Percentiles rank a stretch among this genome's conserved stretches.
These are phyloP conservation scores for Pyralis farinalis DNA, from an alignment of 2,888 invertebrate genomes.

Conservation along the genomic window DNA sequence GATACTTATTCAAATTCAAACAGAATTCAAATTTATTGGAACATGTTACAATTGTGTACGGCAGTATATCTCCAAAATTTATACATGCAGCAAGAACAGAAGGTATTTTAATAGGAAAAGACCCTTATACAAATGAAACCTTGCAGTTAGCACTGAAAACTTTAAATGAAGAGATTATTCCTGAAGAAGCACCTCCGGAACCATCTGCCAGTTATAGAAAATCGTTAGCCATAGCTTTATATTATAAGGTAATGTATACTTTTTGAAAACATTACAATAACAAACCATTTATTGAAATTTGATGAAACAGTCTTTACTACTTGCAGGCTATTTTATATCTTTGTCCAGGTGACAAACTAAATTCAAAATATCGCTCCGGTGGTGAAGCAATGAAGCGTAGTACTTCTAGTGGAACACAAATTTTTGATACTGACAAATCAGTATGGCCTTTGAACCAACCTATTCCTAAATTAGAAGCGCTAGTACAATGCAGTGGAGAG, in stretches of 20 bases:
- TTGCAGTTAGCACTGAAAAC: constrained; percentile 74
- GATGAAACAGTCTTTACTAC: too few species aligned
- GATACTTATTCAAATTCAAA: constrained; percentile 83
- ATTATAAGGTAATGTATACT: constrained; percentile 81
- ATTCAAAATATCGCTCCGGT: constrained; percentile 77
- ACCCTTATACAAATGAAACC: constrained; percentile 61
- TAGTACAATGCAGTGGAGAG: constrained; percentile 86
- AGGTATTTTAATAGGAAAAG: constrained; percentile 65
- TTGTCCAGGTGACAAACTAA: constrained; percentile 70
- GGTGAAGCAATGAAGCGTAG: constrained; percentile 80
- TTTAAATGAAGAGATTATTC: constrained; percentile 75
- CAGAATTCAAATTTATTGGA: constrained; percentile 55
- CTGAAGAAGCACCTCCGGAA: constrained; percentile 81
- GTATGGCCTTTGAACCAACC: constrained; percentile 90
- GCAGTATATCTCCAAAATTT: constrained; percentile 69
- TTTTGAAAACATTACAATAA: too few species aligned
- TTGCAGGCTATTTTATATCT: constrained; percentile 74
- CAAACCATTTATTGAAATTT: too few species aligned
- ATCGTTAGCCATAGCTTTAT: constrained; percentile 80
- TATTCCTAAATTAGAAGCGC: constrained; percentile 86
- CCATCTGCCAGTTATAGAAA: constrained; percentile 82
- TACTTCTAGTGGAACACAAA: constrained; percentile 84
- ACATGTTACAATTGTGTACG: constrained; percentile 64
- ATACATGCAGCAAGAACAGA: constrained; percentile 82
- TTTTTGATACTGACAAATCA: constrained; percentile 84